A percentile compares a stretch with the other conserved stretches of the same genome.
These are phyloP conservation scores for Notolabrus celidotus DNA, from an alignment of 2,797 vertebrate genomes.

Conservation along the genomic window DNA sequence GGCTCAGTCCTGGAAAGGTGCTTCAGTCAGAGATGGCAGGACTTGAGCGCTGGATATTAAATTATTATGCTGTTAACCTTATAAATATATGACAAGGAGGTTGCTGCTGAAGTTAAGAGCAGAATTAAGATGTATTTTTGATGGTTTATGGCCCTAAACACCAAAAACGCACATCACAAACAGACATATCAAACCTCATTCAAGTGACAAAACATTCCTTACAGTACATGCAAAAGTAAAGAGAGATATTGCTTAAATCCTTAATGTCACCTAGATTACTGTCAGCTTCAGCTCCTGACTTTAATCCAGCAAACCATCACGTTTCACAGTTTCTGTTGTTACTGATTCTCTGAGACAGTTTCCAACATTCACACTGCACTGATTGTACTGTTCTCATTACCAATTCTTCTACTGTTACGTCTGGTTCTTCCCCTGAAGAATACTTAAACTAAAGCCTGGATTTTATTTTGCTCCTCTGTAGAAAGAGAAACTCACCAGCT, in stretches of 20 bases:
- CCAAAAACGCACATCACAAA: neutral
- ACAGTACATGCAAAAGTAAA: neutral
- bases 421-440: slow-evolving; percentile 17
- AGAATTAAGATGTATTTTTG: neutral
- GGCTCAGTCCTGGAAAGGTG: slow-evolving; percentile 37
- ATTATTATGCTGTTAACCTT: neutral
- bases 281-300: slow-evolving; percentile 12
- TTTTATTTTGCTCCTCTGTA: slow-evolving; percentile 10
- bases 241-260: slow-evolving; percentile 9
- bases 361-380: neutral
- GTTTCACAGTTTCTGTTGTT: slow-evolving; percentile 13
- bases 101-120: neutral
- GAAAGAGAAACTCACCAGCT: slow-evolving; percentile 11
- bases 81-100: neutral
- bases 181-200: neutral
- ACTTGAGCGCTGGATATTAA: slow-evolving; percentile 18
- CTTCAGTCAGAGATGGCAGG: slow-evolving; percentile 25
- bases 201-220: too few relatives aligned
- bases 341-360: slow-evolving; percentile 6
- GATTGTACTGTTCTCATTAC: slow-evolving; percentile 25
- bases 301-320: slow-evolving; percentile 11
- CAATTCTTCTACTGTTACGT: slow-evolving; percentile 40
- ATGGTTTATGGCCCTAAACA: neutral
- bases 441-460: slow-evolving; percentile 18
- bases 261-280: slow-evolving; percentile 1